A percentile compares a stretch with the other conserved stretches of the same genome.
These are phyloP conservation scores for Drosophila neotestacea DNA, from an alignment of 2,888 invertebrate genomes.

Conservation along the genomic window DNA sequence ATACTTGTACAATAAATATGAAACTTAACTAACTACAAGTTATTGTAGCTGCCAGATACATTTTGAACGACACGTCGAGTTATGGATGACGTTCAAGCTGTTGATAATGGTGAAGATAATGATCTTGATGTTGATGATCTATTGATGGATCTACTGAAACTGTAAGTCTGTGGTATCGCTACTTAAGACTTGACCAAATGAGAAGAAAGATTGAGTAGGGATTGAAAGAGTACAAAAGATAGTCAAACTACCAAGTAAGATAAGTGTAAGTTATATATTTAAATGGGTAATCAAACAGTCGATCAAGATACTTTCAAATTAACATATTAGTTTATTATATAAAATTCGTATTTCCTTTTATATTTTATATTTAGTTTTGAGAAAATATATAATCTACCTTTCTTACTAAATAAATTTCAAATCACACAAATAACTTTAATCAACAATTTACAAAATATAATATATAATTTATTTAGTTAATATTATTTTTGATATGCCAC, in stretches of 20 bases:
- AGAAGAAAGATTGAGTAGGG: not conserved
- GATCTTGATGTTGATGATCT: slow-evolving; percentile 38
- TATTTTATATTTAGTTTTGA: too few relatives aligned
- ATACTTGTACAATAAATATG: slow-evolving; percentile 28
- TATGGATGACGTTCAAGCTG: not conserved
- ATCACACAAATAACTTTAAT: too few relatives aligned
- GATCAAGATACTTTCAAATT: not conserved
- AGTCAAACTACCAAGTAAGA: too few relatives aligned
- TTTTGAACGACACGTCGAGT: slow-evolving; percentile 39
- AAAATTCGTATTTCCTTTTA: too few relatives aligned
- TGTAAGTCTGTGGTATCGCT: slow-evolving; percentile 36
- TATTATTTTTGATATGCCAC: too few relatives aligned
- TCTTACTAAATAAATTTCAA: too few relatives aligned
- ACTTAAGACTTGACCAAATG: slow-evolving; percentile 30
- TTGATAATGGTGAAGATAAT: slow-evolving; percentile 8
- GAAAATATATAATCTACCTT: too few relatives aligned
- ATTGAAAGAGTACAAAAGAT: too few relatives aligned
- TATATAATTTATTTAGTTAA: too few relatives aligned
- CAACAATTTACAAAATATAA: too few relatives aligned
- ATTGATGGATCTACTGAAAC: slow-evolving; percentile 14
- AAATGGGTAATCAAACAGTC: not conserved
- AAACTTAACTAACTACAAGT: slow-evolving; percentile 49
- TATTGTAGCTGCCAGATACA: slow-evolving; percentile 48
- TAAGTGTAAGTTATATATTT: too few relatives aligned
- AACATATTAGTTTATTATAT: too few relatives aligned